Percentiles rank a stretch among this genome's conserved stretches.
phyloP scores from a whole-genome alignment of 1,140 invertebrate species.

The Lepidurus packardi region DNA sequence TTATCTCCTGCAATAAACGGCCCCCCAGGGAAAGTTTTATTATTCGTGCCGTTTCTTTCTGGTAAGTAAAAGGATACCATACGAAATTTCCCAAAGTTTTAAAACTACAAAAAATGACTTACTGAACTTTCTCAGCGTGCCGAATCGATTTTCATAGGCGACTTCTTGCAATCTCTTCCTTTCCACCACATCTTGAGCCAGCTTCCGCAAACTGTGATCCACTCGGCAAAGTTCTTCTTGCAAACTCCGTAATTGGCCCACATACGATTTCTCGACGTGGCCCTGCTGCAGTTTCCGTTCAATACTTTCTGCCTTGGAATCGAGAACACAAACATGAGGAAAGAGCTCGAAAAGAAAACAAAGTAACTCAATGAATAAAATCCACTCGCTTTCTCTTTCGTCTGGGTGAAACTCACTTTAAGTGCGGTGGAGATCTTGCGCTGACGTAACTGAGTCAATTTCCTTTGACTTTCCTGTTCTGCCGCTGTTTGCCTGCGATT shows the following conservation, averaged over 20 bases:
- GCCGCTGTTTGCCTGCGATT: background rate
- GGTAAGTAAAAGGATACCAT: background rate
- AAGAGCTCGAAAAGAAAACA: background rate
- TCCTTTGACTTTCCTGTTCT: background rate
- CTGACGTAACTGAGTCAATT: background rate
- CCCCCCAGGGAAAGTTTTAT: background rate
- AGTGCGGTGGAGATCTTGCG: constrained; percentile 1
- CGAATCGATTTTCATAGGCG: constrained; percentile 14
- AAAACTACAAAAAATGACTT: background rate
- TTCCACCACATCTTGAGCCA: constrained; percentile 21
- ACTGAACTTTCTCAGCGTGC: background rate
- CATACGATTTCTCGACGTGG: constrained; percentile 1
- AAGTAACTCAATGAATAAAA: background rate
- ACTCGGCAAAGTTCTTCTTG: background rate
- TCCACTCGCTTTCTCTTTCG: background rate
- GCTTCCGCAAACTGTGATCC: background rate
- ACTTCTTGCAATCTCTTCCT: background rate
- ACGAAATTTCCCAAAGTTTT: background rate
- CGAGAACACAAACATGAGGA: background rate
- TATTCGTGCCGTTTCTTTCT: background rate
- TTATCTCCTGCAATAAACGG: constrained; percentile 3
- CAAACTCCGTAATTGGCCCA: constrained; percentile 14
- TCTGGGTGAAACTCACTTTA: background rate
- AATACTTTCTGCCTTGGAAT: background rate
- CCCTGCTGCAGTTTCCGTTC: constrained; percentile 16